Evolutionary conservation across 2,888 invertebrate species (phyloP).

Genomic region (Ischnus inquisitorius): DNA sequence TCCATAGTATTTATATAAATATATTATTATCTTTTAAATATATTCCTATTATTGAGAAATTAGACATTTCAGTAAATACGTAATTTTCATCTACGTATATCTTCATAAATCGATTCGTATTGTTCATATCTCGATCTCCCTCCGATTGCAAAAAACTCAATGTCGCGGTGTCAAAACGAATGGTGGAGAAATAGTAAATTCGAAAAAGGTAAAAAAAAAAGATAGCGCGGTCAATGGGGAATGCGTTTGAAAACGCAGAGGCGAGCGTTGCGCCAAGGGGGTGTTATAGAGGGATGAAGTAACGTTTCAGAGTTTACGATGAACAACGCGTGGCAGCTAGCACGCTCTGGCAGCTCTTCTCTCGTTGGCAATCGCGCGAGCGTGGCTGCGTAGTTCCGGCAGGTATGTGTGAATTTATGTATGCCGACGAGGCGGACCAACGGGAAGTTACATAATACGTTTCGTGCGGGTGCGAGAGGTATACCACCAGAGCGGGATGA

Average conservation of each 20-base stretch:
- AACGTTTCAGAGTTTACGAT: conserved; percentile 48
- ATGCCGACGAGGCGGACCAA: conserved; percentile 35
- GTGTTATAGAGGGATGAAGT: background rate
- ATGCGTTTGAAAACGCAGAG: background rate
- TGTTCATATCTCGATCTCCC: background rate
- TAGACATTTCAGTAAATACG: no score
- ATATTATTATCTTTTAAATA: no score
- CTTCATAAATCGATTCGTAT: background rate
- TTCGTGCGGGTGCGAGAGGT: conserved; percentile 24
- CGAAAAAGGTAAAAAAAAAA: background rate
- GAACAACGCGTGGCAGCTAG: conserved; percentile 50
- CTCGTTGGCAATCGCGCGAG: conserved; percentile 38
- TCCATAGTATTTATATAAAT: no score
- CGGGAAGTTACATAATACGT: conserved; percentile 41
- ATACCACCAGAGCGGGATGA: conserved; percentile 19
- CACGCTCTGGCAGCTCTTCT: conserved; percentile 40
- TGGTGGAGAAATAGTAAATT: background rate
- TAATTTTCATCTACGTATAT: no score
- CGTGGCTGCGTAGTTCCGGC: conserved; percentile 58
- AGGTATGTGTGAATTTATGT: conserved; percentile 63
- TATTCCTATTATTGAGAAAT: no score
- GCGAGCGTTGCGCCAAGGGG: background rate
- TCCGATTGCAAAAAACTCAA: background rate
- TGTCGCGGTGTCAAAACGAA: background rate
- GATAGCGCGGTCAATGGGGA: background rate